A percentile compares a stretch with the other conserved stretches of the same genome.
These are phyloP conservation scores for Pyrrhosoma nymphula DNA, from an alignment of 2,888 invertebrate genomes.

Conservation along the genomic window DNA sequence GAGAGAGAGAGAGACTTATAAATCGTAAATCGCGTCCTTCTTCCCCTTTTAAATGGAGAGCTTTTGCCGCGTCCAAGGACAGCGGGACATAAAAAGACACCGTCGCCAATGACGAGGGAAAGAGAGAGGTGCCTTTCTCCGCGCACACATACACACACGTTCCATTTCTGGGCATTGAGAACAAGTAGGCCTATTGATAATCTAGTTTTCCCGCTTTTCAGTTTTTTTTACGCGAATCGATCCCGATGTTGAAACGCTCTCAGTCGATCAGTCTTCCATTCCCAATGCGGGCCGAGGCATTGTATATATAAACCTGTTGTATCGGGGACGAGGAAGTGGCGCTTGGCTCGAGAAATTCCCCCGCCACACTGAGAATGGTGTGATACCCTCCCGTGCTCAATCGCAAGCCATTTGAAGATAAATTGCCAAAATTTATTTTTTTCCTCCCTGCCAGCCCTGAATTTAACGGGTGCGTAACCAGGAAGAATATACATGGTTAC, in stretches of 20 bases:
- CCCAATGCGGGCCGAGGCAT: not conserved
- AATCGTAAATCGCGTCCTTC: not conserved
- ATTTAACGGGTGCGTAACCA: not conserved
- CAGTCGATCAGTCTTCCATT: not conserved
- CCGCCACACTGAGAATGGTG: not conserved
- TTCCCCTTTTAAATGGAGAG: not conserved
- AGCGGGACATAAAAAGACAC: not conserved
- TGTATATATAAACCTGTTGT: constrained; percentile 15
- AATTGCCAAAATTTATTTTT: not conserved
- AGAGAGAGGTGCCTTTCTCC: not conserved
- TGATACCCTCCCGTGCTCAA: not conserved
- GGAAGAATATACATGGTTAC: not conserved
- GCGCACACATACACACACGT: not conserved
- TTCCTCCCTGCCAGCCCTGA: not conserved
- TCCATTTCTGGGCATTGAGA: constrained; percentile 40
- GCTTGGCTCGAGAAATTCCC: not conserved
- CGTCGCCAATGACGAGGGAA: not conserved
- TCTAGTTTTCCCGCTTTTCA: constrained; percentile 40
- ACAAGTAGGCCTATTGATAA: constrained; percentile 47
- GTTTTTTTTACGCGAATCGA: not conserved
- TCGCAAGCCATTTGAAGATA: not conserved
- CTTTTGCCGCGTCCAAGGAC: constrained; percentile 11
- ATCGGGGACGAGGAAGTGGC: constrained; percentile 28
- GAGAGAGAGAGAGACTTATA: not conserved
- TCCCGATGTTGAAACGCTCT: not conserved